Conservation (phyloP, 2,888 invertebrate genomes). For the Amorpha juglandis region DNA sequence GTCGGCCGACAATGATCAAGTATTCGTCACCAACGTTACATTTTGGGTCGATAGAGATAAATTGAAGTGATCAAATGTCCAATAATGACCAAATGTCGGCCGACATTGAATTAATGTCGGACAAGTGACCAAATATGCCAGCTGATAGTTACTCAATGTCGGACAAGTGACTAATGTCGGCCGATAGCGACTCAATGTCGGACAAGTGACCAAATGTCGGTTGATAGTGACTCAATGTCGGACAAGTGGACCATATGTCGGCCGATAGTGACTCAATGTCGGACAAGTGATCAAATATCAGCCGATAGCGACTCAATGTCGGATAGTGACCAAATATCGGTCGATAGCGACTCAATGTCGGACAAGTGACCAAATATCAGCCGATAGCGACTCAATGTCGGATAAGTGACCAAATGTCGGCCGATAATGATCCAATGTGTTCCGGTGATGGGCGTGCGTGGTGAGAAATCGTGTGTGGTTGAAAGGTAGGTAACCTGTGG, state of each 20-base stretch:
- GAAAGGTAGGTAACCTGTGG: conserved; percentile 65
- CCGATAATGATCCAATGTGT: background rate
- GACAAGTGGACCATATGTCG: too few species aligned
- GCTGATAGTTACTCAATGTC: background rate
- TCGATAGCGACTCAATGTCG: background rate
- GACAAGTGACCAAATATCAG: background rate
- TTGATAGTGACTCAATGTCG: background rate
- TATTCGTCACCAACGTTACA: background rate
- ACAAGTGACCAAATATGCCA: background rate
- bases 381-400: too few species aligned
- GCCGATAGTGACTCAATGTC: background rate
- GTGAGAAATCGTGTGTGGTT: background rate
- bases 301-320: background rate
- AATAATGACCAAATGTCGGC: background rate
- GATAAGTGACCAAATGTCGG: background rate
- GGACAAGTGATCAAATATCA: background rate
- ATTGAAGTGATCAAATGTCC: background rate
- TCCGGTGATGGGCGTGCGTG: background rate
- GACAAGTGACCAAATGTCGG: background rate
- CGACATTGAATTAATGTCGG: background rate
- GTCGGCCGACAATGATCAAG: background rate
- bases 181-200: background rate
- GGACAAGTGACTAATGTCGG: too few species aligned
- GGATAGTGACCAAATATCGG: background rate
- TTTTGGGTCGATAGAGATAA: background rate